phyloP scores from a whole-genome alignment of 2,113 vertebrate species.

The Ia io region DNA sequence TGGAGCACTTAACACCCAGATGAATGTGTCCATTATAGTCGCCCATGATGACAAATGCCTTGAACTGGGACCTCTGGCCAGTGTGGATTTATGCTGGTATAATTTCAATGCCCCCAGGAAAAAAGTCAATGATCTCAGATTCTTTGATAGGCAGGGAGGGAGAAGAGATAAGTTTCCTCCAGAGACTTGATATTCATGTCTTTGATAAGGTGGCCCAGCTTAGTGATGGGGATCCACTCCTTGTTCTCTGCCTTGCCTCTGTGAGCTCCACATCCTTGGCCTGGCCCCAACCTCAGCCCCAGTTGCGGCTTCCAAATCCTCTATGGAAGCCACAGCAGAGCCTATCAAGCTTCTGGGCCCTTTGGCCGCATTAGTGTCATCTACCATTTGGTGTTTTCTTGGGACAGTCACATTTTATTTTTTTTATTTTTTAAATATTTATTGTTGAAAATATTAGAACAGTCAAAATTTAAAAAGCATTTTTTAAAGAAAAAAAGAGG shows the following conservation, averaged over 20 bases:
- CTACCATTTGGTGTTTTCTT: not conserved
- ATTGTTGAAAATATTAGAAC: not conserved
- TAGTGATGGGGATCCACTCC: not conserved
- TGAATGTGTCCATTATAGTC: not conserved
- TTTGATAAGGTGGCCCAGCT: not conserved
- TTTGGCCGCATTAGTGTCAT: not conserved
- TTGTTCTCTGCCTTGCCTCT: not conserved
- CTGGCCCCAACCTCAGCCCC: not conserved
- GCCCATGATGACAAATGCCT: not conserved
- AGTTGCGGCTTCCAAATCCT: not conserved
- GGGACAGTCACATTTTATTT: not conserved
- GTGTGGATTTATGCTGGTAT: not conserved
- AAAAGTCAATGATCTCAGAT: not conserved
- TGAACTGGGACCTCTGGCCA: not conserved
- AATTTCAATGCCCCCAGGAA: not conserved
- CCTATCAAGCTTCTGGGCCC: not conserved
- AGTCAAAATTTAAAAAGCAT: not conserved
- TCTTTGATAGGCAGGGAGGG: not conserved
- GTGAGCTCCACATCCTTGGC: not conserved
- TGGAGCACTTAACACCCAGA: not conserved
- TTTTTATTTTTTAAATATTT: too few species aligned
- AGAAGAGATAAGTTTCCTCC: not conserved
- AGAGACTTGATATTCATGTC: not conserved
- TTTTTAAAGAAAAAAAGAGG: not conserved
- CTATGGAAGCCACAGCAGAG: not conserved